Percentiles rank a stretch among this genome's conserved stretches.
Conservation (phyloP, 1,140 invertebrate genomes). For the Pogonomyrmex californicus region DNA sequence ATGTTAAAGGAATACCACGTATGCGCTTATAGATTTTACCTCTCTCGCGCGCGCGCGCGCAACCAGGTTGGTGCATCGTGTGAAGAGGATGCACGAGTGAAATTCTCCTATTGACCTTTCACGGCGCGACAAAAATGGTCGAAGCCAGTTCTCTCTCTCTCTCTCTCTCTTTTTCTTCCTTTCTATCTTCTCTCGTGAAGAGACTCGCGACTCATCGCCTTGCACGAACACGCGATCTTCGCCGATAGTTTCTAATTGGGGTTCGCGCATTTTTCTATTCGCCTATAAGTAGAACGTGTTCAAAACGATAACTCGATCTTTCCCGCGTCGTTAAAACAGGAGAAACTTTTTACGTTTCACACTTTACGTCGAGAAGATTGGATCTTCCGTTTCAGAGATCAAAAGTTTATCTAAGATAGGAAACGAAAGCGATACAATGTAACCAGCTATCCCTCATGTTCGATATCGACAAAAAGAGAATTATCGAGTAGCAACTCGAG, state of each 20-base stretch:
- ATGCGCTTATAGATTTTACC: constrained; percentile 40
- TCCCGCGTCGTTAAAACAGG: constrained; percentile 54
- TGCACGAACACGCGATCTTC: constrained; percentile 74
- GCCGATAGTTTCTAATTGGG: constrained; percentile 75
- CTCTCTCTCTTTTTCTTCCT: constrained; percentile 54
- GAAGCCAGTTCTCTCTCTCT: constrained; percentile 79
- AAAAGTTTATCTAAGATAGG: background rate
- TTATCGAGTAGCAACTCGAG: constrained; percentile 24
- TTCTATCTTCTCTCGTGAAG: constrained; percentile 28
- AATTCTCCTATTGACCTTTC: constrained; percentile 86
- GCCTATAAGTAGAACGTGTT: constrained; percentile 70
- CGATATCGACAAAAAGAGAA: background rate
- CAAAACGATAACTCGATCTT: constrained; percentile 70
- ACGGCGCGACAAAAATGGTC: constrained; percentile 80
- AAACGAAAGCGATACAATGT: background rate
- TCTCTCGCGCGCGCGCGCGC: constrained; percentile 45
- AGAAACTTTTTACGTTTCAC: constrained; percentile 46
- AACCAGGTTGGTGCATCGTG: constrained; percentile 72
- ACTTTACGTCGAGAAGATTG: constrained; percentile 19
- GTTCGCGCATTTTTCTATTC: constrained; percentile 58
- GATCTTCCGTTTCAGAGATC: constrained; percentile 14
- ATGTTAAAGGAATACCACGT: constrained; percentile 22
- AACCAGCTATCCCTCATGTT: background rate
- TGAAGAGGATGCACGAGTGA: constrained; percentile 84
- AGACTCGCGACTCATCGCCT: constrained; percentile 64